A percentile compares a stretch with the other conserved stretches of the same genome.
Conservation (phyloP, 2,113 vertebrate species). For the Myiozetetes cayanensis region DNA sequence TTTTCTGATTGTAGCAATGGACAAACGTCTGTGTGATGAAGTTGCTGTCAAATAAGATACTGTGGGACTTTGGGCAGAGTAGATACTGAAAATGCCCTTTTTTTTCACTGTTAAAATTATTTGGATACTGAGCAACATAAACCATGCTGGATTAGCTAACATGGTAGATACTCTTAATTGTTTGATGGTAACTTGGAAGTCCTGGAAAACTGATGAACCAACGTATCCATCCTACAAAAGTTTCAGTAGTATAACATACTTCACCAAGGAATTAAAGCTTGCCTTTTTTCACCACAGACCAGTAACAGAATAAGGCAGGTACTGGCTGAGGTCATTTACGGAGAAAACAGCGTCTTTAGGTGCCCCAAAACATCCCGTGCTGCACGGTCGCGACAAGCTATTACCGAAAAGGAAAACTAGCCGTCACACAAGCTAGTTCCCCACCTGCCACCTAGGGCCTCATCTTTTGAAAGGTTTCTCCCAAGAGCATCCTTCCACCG, state of each 20-base stretch:
- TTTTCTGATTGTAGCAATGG: not conserved
- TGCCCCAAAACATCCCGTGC: not conserved
- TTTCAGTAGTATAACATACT: not conserved
- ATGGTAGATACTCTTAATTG: rapidly evolving
- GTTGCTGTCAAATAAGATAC: not conserved
- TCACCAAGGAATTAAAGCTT: not conserved
- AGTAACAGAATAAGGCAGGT: rapidly evolving
- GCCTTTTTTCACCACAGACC: not conserved
- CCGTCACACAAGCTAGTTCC: rapidly evolving
- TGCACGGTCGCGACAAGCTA: not conserved
- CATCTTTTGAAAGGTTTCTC: not conserved
- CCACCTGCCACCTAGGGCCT: not conserved
- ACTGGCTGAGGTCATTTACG: rapidly evolving
- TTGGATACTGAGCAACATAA: not conserved
- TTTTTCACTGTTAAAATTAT: not conserved
- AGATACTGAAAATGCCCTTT: rapidly evolving
- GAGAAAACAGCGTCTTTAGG: rapidly evolving
- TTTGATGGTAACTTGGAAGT: not conserved
- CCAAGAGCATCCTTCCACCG: not conserved
- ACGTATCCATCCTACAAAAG: rapidly evolving
- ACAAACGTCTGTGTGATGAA: not conserved
- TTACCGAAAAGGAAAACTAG: rapidly evolving
- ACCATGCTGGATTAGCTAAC: rapidly evolving
- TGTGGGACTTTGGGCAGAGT: not conserved
- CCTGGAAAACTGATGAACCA: not conserved